Evolutionary conservation across 2,113 vertebrate genomes (phyloP), one percentile per base, ranked within the genome.

Genomic region (Antechinus flavipes): DNA sequence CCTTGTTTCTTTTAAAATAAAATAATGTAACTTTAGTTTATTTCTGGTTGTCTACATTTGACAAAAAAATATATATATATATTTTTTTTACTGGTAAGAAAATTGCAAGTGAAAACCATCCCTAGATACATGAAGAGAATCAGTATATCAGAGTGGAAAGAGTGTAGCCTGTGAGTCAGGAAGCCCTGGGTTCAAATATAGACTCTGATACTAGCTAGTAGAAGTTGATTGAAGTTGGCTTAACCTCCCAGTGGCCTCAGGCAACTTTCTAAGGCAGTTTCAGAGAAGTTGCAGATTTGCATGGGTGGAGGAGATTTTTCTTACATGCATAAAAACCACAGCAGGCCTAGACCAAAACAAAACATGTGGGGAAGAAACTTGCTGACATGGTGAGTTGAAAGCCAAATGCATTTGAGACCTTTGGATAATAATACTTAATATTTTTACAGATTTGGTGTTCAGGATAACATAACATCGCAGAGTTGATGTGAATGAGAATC

Each of bases 301-400:
- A 84, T 84, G 68, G 68, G 68, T 84, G 68, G 68, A 84, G 68
- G n/a, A 84, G 68, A 84, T 84, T 42, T 84, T 84, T 84, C n/a
- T 84, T 84, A 84, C 68, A 84, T 84, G 68, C 68, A 84, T 84
- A 35, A 84, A 68, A 84, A 84, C 68, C 68, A 84, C 68, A 84
- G 68, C 68, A 84, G n/a, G 68, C 68, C 68, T 84, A 42, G 68
- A 84, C 68, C 68, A 84, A 84, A 84, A 84, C 68, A 84, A 84
- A 84, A 84, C 68, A 42, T 84, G 19, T 84, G n/a, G 68, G 68
- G n/a, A 84, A 84, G 68, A 23, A 84, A 84, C n/a, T 84, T 84
- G 68, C 68, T 84, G 68, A 84, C 68, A 84, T 2, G 8, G 68
- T 84, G 19, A 42, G 68, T 23, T 84, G 68, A 84, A 84, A 84